Evolutionary conservation across 1,140 invertebrate species (phyloP), one percentile per base, ranked within the genome.

Genomic region (Prorops nasuta): DNA sequence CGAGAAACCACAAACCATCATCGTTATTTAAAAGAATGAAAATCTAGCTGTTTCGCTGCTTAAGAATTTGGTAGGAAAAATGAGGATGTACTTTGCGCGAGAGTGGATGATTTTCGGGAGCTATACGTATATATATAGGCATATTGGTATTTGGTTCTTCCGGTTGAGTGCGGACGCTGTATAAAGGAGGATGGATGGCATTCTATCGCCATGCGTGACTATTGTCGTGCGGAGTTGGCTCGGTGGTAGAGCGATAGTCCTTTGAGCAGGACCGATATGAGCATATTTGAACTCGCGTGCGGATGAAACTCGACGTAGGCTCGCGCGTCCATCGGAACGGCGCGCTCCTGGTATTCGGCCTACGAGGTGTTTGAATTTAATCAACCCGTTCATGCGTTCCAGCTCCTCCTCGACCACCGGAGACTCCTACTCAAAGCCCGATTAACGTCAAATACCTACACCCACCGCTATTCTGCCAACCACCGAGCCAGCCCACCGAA

Each of bases 291-390:
- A 60, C 64, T 67, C 64, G 24, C 43, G 24, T 44, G 40, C 39
- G 46, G 7, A 20, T 17, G 20, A 40, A 41, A 4, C 39, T 52
- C 57, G 59, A 63, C 55, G 58, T 59, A 56, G 54, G 41, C 50
- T 53, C 49, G 47, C 56, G 62, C 62, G 51, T 60, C 54, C 54
- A 43, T 55, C 28, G 37, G 34, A 47, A 52, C 49, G 48, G 41
- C 40, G 41, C 21, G 46, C 53, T 52, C 40, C 63, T 63, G 73
- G 71, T 57, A 73, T 73, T 64, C 67, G 60, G 60, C 58, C 58
- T 66, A 63, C 64, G 65, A 75, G 71, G 71, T 72, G 73, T 76
- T 73, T 74, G 72, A 76, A 76, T 76, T 76, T 74, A 76, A 76
- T 76, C 72, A 74, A 76, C 71, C 67, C 63, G 71, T 64, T 76